A percentile compares a stretch with the other conserved stretches of the same genome.
These are phyloP conservation scores for Merluccius polli DNA, from an alignment of 2,797 vertebrate genomes.

Conservation along the genomic window DNA sequence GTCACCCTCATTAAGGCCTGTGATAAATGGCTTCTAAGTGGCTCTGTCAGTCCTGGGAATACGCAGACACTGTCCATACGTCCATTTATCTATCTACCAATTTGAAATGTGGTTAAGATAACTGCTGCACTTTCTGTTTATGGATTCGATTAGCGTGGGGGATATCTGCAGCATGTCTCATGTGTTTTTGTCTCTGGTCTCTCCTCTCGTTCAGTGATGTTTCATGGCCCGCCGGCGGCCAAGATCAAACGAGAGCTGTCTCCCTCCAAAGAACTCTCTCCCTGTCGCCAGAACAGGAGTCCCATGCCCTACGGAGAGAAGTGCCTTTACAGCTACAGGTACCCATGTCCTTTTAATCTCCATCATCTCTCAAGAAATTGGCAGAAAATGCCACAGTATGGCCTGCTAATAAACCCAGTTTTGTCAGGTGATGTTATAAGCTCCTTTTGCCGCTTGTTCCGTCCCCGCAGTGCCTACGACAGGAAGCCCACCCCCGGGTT, in stretches of 20 bases:
- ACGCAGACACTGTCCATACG: conserved; percentile 51
- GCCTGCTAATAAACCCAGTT: not conserved
- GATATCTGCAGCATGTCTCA: conserved; percentile 50
- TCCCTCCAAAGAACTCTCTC: conserved; percentile 84
- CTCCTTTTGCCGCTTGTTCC: not conserved
- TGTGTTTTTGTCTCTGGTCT: conserved; percentile 27
- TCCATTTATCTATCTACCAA: conserved; percentile 48
- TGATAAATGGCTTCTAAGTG: conserved; percentile 68
- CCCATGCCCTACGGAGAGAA: conserved; percentile 91
- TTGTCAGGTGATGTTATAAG: not conserved
- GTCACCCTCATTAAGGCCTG: conserved; percentile 48
- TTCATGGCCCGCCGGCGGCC: conserved; percentile 87
- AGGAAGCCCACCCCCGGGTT: conserved; percentile 87
- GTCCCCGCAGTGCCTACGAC: conserved; percentile 87
- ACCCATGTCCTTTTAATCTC: not conserved
- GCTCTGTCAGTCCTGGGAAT: conserved; percentile 53
- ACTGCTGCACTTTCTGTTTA: conserved; percentile 55
- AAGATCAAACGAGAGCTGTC: conserved; percentile 95
- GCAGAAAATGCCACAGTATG: too few species aligned
- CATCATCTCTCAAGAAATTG: not conserved
- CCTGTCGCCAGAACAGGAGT: conserved; percentile 87
- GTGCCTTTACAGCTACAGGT: conserved; percentile 99
- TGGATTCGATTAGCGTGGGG: conserved; percentile 43
- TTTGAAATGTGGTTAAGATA: conserved; percentile 56
- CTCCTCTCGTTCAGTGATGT: conserved; percentile 79